Conservation (phyloP, 2,797 vertebrate genomes). For the Bovichtus variegatus region DNA sequence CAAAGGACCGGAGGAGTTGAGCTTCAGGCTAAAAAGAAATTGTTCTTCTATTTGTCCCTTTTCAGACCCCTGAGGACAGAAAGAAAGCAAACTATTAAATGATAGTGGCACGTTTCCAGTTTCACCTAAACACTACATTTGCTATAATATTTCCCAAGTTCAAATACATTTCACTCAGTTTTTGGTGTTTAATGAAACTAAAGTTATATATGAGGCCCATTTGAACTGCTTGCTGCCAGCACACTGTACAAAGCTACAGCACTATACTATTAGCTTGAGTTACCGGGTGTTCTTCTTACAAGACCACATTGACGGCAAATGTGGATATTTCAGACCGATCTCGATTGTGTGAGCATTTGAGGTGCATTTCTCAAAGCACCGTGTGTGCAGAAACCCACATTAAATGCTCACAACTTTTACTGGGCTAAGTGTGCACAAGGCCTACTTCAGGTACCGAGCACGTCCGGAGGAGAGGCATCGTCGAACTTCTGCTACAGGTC, state of each 20-base stretch:
- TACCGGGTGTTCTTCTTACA: slow-evolving; percentile 2
- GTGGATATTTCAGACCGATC: neutral
- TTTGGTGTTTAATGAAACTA: neutral
- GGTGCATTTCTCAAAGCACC: neutral
- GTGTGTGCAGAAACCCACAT: neutral
- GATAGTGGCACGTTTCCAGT: neutral
- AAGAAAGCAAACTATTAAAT: slow-evolving; percentile 9
- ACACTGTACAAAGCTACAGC: slow-evolving; percentile 71
- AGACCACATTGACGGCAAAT: neutral
- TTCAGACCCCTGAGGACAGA: slow-evolving; percentile 71
- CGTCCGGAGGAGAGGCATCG: slow-evolving; percentile 75
- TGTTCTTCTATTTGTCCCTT: slow-evolving; percentile 58
- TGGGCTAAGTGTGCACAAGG: slow-evolving; percentile 71
- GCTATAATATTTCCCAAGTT: fast-evolving
- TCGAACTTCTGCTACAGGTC: slow-evolving; percentile 83
- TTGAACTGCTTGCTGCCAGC: slow-evolving; percentile 51
- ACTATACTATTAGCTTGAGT: slow-evolving; percentile 61
- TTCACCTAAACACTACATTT: neutral
- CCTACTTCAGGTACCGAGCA: slow-evolving; percentile 79
- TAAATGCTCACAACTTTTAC: slow-evolving; percentile 75
- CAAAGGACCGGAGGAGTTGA: slow-evolving; percentile 79
- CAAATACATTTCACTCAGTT: neutral
- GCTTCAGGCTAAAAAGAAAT: slow-evolving; percentile 72
- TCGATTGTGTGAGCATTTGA: neutral
- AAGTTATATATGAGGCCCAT: slow-evolving; percentile 58